phyloP scores from a whole-genome alignment of 2,113 vertebrate genomes.

The Buteo buteo region DNA sequence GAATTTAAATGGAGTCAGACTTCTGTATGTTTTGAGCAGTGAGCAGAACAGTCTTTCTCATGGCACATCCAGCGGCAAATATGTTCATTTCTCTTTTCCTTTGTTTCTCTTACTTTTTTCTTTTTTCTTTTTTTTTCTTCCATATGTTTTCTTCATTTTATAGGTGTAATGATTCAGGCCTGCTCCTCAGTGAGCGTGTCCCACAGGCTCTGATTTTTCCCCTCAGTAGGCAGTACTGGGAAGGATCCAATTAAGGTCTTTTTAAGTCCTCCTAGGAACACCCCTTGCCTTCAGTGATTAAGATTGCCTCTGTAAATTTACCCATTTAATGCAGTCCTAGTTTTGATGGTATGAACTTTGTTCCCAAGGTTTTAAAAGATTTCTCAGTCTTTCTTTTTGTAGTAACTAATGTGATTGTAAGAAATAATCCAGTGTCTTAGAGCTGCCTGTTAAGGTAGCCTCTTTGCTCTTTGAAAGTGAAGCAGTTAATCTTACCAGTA shows the following conservation, averaged over 20 bases:
- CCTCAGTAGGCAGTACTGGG: neutral
- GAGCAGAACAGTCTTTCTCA: neutral
- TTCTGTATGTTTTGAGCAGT: neutral
- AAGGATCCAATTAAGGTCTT: neutral
- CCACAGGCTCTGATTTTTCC: neutral
- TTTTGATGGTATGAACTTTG: slow-evolving; percentile 2
- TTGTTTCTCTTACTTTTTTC: neutral
- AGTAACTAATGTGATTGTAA: neutral
- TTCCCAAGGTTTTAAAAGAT: slow-evolving; percentile 1
- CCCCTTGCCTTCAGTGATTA: neutral
- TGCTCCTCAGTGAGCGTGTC: neutral
- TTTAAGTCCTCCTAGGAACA: neutral
- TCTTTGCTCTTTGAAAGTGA: neutral
- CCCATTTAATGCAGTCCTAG: neutral
- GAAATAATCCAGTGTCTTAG: neutral
- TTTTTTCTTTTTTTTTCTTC: neutral
- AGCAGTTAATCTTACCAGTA: neutral
- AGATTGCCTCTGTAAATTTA: slow-evolving; percentile 19
- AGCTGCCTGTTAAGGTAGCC: neutral
- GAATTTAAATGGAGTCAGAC: neutral
- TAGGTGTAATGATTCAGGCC: neutral
- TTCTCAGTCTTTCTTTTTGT: neutral
- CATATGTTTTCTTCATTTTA: neutral
- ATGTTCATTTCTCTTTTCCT: neutral
- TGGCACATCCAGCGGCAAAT: neutral